Evolutionary conservation across 2,888 invertebrate species (phyloP).

Genomic region (Rhamphomyia laevipes): DNA sequence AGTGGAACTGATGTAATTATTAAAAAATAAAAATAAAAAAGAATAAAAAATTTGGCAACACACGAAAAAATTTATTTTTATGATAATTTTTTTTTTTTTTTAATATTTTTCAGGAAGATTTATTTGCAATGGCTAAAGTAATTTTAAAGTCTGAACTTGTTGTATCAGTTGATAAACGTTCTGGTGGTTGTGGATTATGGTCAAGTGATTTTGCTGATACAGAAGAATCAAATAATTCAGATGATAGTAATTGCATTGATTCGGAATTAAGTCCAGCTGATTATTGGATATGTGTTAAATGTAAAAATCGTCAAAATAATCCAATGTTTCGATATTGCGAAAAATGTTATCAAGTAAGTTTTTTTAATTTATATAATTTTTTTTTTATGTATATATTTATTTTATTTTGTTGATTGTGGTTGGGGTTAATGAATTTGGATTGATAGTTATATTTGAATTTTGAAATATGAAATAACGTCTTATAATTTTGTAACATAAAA

Average conservation of each 20-base stretch:
- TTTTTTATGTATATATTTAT: background rate
- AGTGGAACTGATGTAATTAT: constrained; percentile 41
- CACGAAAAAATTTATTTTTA: constrained; percentile 1
- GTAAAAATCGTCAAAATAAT: constrained; percentile 49
- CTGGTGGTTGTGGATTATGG: constrained; percentile 4
- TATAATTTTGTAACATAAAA: no score
- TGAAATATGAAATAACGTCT: no score
- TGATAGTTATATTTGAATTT: no score
- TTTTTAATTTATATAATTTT: background rate
- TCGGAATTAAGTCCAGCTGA: constrained; percentile 45
- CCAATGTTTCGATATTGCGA: constrained; percentile 56
- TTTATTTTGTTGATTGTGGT: no score
- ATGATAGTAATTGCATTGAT: constrained; percentile 31
- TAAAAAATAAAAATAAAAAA: no score
- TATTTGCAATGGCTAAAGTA: constrained; percentile 14
- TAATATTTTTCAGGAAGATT: constrained; percentile 15
- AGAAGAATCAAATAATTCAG: constrained; percentile 21
- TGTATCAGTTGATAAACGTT: constrained; percentile 4
- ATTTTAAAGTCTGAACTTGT: constrained; percentile 3
- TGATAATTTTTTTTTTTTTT: background rate
- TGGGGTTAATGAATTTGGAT: no score
- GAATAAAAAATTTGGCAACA: no score
- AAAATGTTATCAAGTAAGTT: constrained; percentile 53
- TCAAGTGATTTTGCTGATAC: constrained; percentile 23
- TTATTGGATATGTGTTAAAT: constrained; percentile 54